Percentiles rank a stretch among this genome's conserved stretches.
These are phyloP conservation scores for Microchrysa polita DNA, from an alignment of 2,888 invertebrate species.

Conservation along the genomic window DNA sequence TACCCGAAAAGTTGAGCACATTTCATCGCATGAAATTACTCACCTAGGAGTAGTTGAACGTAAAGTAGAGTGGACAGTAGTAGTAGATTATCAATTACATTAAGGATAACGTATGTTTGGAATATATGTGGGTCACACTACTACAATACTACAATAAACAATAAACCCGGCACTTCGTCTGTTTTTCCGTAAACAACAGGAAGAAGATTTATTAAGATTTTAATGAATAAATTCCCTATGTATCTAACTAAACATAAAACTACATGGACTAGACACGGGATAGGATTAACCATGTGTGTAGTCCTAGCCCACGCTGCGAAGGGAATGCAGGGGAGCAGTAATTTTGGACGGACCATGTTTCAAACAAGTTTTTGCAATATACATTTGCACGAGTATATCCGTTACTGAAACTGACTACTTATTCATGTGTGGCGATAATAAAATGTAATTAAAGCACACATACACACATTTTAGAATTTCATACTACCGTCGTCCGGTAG, in stretches of 20 bases:
- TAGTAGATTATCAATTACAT: constrained; percentile 39
- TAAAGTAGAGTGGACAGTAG: no score
- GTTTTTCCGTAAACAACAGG: constrained; percentile 22
- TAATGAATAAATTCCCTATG: constrained; percentile 33
- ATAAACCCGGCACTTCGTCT: constrained; percentile 11
- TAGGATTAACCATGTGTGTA: background rate
- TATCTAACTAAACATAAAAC: background rate
- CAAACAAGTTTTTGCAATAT: background rate
- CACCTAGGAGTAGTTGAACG: constrained; percentile 24
- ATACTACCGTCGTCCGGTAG: no score
- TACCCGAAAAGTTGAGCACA: constrained; percentile 8
- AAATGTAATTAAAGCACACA: constrained; percentile 38
- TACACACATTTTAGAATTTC: constrained; percentile 17
- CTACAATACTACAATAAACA: background rate
- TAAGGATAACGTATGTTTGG: constrained; percentile 33
- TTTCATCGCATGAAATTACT: constrained; percentile 31
- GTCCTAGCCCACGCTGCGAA: background rate
- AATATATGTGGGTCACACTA: constrained; percentile 36
- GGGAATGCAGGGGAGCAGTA: background rate
- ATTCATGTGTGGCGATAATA: constrained; percentile 36
- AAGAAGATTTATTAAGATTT: constrained; percentile 38
- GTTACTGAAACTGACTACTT: background rate
- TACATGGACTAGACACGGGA: constrained; percentile 7
- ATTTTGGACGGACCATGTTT: background rate
- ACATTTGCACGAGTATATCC: background rate